Conservation (phyloP, 1,140 invertebrate genomes). For the Lucilia cuprina region DNA sequence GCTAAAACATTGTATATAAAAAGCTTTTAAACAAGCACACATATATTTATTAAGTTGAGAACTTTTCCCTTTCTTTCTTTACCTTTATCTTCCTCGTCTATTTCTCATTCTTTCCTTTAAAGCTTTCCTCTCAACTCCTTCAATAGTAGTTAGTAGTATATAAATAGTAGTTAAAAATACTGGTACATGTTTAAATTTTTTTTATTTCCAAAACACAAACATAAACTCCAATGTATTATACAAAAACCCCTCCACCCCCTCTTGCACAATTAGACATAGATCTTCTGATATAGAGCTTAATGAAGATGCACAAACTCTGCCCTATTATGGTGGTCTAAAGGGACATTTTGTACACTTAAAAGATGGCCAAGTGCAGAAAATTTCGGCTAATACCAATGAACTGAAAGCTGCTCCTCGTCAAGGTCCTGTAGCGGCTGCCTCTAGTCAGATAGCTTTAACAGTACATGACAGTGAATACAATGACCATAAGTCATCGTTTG, state of each 20-base stretch:
- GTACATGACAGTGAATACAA: background rate
- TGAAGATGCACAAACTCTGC: constrained; percentile 8
- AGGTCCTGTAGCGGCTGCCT: background rate
- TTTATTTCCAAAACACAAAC: background rate
- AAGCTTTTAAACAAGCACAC: no score
- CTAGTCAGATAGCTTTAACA: background rate
- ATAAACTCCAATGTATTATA: background rate
- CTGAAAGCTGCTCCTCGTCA: background rate
- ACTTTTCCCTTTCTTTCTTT: no score
- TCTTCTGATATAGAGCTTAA: background rate
- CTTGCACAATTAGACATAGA: constrained; percentile 31
- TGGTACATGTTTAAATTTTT: background rate
- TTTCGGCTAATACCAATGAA: constrained; percentile 47
- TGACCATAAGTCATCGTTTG: background rate
- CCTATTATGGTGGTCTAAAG: constrained; percentile 72
- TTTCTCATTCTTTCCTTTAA: background rate
- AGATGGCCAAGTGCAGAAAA: constrained; percentile 65
- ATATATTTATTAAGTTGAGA: no score
- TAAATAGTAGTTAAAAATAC: background rate
- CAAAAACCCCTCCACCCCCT: background rate
- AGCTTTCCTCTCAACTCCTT: background rate
- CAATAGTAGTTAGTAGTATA: background rate
- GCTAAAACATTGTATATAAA: no score
- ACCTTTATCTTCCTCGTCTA: no score
- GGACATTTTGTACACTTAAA: constrained; percentile 68